These are phyloP conservation scores for Cephalopterus ornatus DNA, from an alignment of 2,113 vertebrate species.

Conservation along the genomic window DNA sequence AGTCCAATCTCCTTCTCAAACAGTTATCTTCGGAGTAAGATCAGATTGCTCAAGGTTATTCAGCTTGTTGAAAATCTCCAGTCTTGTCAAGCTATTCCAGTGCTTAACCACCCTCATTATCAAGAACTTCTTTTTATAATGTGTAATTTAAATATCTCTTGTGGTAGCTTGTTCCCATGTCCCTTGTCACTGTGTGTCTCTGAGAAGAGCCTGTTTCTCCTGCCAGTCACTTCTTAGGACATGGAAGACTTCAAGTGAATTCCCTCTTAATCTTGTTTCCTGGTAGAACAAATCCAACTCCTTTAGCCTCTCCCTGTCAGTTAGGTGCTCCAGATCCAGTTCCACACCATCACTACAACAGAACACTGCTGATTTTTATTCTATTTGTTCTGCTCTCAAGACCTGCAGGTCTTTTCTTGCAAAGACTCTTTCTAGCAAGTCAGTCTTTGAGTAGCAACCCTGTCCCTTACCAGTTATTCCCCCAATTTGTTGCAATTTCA, in stretches of 20 bases:
- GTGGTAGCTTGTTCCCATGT: background rate
- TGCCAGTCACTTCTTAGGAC: background rate
- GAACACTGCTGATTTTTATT: background rate
- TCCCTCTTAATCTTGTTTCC: background rate
- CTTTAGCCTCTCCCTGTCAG: background rate
- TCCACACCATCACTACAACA: background rate
- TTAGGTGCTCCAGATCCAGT: background rate
- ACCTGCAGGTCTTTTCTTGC: background rate
- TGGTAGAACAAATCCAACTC: background rate
- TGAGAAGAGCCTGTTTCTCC: background rate
- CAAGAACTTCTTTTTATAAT: background rate
- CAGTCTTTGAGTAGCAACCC: background rate
- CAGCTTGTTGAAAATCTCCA: background rate
- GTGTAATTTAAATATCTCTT: background rate
- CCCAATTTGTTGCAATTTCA: background rate
- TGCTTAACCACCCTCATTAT: background rate
- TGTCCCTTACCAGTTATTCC: background rate
- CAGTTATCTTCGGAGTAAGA: background rate
- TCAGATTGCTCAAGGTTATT: background rate
- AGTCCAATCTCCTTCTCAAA: background rate
- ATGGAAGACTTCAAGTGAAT: background rate
- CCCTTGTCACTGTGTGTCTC: background rate
- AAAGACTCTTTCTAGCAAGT: background rate
- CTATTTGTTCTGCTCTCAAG: background rate
- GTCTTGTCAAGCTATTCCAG: background rate